A percentile compares a stretch with the other conserved stretches of the same genome.
phyloP scores from a whole-genome alignment of 2,888 invertebrate genomes.

The Himalopsyche kuldschensis region DNA sequence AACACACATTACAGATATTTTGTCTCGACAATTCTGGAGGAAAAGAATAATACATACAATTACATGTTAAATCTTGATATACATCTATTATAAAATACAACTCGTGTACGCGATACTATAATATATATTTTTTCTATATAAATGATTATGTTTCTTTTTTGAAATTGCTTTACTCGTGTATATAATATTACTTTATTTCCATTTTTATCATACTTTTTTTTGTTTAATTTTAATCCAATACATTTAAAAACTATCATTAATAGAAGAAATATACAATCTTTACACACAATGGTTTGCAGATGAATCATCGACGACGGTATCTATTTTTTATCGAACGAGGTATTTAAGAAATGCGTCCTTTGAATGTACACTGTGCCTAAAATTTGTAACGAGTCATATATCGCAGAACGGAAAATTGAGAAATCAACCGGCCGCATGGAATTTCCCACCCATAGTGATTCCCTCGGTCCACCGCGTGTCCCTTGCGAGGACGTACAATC shows the following conservation, averaged over 20 bases:
- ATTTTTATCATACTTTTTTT: not conserved
- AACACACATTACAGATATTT: not conserved
- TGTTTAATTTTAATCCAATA: slow-evolving; percentile 6
- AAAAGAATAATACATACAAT: not conserved
- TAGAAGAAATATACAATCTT: slow-evolving; percentile 3
- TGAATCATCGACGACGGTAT: not conserved
- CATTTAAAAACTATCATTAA: slow-evolving; percentile 12
- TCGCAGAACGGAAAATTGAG: not conserved
- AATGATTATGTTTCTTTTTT: slow-evolving; percentile 22
- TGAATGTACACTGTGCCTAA: not conserved
- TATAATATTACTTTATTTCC: slow-evolving; percentile 1
- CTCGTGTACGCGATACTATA: not conserved
- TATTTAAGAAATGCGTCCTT: not conserved
- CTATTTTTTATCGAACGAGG: not conserved
- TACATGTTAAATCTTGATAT: slow-evolving; percentile 3
- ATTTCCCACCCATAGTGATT: not conserved
- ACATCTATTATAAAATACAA: slow-evolving; percentile 9
- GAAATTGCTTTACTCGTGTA: slow-evolving; percentile 17
- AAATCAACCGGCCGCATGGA: not conserved
- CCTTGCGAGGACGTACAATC: not conserved
- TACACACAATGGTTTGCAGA: not conserved
- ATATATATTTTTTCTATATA: slow-evolving; percentile 14
- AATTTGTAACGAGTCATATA: not conserved
- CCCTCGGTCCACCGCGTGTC: not conserved
- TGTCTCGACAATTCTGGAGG: not conserved